Base-by-base conservation (phyloP, 2,113 vertebrate genomes). In the Tautogolabrus adspersus region DNA sequence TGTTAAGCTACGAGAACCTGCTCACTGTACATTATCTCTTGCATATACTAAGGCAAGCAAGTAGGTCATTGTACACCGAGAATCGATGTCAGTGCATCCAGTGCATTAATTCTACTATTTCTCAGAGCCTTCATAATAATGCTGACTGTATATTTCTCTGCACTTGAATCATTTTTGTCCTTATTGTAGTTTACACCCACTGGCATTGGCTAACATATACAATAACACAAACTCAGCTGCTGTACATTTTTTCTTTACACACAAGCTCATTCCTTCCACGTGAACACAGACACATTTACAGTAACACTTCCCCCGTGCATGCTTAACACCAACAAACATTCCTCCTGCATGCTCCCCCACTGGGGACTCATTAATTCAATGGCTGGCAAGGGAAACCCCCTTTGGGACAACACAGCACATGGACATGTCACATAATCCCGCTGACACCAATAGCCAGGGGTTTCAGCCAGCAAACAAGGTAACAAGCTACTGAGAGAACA, bases 281-380 rank as follows among this genome's bases (percentile, higher is more conserved):
- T 18, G 15, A 49, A 54, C 26, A 61, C 47, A 12, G 8, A 49
- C 54, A 72, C 44, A 67, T 63, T 47, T 22, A 66, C 72, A 83
- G 70, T 44, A 59, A 42, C 60, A 64, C 61, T 21, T 81, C 44
- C 49, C 46, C 75, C 54, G 23, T 68, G 55, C 72, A 71, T 71
- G 62, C 46, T 47, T 46, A 49, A 62, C 49, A 55, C 44, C n/a
- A 30, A 55, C 30, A 30, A 19, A 10, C 2, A 38, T n/a, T 0
- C 2, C 51, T 47, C 72, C 37, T 21, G n/a, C n/a, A 26, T 54
- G 42, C 56, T 46, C 26, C 30, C 70, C 75, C 74, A 77, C 44
- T 26, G 30, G 83, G 78, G 69, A 77, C 77, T 86, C 81, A 80
- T 90, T 85, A 82, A 75, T 78, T 76, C 77, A 75, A 21, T 58